Conservation (phyloP, 1,140 invertebrate species). For the Atta colombica region DNA sequence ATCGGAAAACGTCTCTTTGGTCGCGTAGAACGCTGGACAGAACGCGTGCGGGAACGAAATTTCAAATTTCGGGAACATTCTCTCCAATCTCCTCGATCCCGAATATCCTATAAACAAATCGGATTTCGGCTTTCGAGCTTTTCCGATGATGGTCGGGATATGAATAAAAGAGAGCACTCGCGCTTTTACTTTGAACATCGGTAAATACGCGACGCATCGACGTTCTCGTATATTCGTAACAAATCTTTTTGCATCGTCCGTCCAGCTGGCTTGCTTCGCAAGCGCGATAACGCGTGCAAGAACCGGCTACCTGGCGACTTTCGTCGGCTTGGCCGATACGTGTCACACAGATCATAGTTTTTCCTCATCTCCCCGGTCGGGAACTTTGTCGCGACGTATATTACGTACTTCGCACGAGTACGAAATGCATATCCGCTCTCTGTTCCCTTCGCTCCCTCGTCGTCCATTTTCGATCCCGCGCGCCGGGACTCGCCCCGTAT, state of each 20-base stretch:
- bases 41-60: background rate
- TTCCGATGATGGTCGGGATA: background rate
- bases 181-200: slow-evolving; percentile 26
- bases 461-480: slow-evolving; percentile 35
- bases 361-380: slow-evolving; percentile 35
- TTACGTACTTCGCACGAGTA: slow-evolving; percentile 19
- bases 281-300: slow-evolving; percentile 14
- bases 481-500: slow-evolving; percentile 11
- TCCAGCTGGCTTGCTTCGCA: too few species aligned
- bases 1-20: background rate
- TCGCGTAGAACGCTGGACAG: background rate
- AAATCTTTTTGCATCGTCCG: background rate
- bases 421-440: slow-evolving; percentile 18
- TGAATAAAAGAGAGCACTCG: slow-evolving; percentile 15
- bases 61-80: too few species aligned
- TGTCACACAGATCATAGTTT: slow-evolving; percentile 32
- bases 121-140: slow-evolving; percentile 46
- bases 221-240: background rate
- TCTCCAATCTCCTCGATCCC: slow-evolving; percentile 35
- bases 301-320: slow-evolving; percentile 2
- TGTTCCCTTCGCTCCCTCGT: background rate
- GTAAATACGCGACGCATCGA: background rate
- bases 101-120: slow-evolving; percentile 39
- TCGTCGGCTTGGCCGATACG: slow-evolving; percentile 1
- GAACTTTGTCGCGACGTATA: background rate